Evolutionary conservation across 35 echinoderm and acorn worm genomes (phyloP).

Genomic region (Lytechinus variegatus): DNA sequence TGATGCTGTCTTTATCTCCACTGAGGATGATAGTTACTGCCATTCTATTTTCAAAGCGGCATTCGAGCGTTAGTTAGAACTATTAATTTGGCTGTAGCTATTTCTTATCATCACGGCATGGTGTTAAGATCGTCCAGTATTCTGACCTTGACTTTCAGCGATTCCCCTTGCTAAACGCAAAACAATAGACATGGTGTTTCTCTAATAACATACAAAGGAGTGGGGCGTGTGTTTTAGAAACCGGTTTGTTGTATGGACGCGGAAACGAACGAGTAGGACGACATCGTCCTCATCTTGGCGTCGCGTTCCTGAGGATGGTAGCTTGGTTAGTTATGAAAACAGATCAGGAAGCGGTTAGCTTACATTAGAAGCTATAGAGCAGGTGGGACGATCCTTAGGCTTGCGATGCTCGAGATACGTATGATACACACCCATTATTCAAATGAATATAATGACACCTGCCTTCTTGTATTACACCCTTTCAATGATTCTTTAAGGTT

Average conservation of each 20-base stretch:
- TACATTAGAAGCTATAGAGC: background rate
- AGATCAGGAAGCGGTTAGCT: constrained; percentile 19
- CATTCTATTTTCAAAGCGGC: background rate
- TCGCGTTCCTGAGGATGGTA: constrained; percentile 18
- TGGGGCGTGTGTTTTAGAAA: background rate
- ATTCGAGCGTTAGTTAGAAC: background rate
- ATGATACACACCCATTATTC: background rate
- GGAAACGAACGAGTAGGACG: constrained; percentile 19
- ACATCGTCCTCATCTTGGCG: background rate
- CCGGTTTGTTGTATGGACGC: constrained; percentile 20
- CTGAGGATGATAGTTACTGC: background rate
- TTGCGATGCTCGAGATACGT: background rate
- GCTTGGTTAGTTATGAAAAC: background rate
- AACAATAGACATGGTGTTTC: background rate
- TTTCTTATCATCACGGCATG: background rate
- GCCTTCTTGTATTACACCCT: background rate
- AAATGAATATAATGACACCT: constrained; percentile 11
- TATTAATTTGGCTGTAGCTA: background rate
- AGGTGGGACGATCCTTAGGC: background rate
- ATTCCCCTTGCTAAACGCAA: background rate
- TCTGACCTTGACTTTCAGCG: background rate
- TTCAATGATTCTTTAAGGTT: background rate
- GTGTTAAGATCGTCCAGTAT: background rate
- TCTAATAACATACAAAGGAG: background rate
- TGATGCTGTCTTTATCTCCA: background rate